Evolutionary conservation across 2,797 vertebrate genomes (phyloP).

Genomic region (Nothura maculosa): DNA sequence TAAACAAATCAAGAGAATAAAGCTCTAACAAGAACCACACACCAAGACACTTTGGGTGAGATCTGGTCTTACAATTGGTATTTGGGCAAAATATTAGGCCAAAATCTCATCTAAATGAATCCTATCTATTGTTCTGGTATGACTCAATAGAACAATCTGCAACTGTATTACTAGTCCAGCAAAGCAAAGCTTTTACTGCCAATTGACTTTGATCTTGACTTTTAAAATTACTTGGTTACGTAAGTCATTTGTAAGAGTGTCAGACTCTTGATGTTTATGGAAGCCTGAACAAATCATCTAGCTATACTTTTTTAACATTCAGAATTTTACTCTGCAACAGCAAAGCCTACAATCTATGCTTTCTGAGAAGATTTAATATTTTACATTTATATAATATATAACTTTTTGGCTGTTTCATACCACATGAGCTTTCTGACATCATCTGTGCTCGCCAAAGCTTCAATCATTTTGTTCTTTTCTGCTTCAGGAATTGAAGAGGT

Average conservation of each 20-base stretch:
- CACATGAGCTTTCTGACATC: conserved; percentile 82
- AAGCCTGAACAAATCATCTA: neutral
- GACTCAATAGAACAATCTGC: neutral
- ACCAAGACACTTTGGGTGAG: neutral
- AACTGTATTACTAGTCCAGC: neutral
- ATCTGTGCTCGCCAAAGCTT: conserved; percentile 89
- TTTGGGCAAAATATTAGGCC: neutral
- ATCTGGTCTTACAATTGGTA: neutral
- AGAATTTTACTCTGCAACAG: neutral
- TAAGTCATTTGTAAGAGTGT: neutral
- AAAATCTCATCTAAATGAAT: neutral
- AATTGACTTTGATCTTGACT: neutral
- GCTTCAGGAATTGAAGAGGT: conserved; percentile 79
- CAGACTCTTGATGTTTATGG: neutral
- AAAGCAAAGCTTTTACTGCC: neutral
- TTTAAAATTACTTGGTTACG: neutral
- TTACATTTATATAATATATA: neutral
- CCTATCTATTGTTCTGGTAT: neutral
- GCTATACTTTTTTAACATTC: neutral
- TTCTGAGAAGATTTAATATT: neutral
- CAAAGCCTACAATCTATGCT: neutral
- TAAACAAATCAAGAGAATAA: neutral
- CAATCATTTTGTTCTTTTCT: conserved; percentile 90
- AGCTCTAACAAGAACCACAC: neutral
- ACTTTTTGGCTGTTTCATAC: conserved; percentile 76